Evolutionary conservation across 2,797 vertebrate genomes (phyloP), one percentile per base, ranked within the genome.

Genomic region (Labeo calbasu): DNA sequence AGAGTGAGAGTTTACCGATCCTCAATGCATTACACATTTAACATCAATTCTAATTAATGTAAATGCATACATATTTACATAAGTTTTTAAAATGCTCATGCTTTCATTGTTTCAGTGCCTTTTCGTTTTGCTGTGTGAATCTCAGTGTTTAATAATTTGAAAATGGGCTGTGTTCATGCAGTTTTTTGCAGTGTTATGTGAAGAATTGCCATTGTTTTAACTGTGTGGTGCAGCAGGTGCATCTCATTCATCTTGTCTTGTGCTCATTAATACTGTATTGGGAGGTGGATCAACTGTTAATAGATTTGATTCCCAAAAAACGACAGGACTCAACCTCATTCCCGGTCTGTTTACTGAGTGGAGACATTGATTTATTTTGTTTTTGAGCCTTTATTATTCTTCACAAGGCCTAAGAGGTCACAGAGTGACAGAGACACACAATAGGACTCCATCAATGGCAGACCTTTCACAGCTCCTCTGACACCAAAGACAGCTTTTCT

Each of bases 341-440:
- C 59, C 68, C 12, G 2, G 21, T 80, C 43, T 43, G 21, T 82
- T 28, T 68, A 21, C 73, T 40, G 7, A 32, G n/a, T 19, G 11
- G 55, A 13, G 72, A 46, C 51, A 75, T 81, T 70, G 87, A 79
- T 86, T 61, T 79, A 11, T 78, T 79, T 79, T 0, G 28, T 63
- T 84, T 69, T 69, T 69, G n/a, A 69, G 40, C 59, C 68, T 46
- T 19, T 81, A 17, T 84, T 63, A 79, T 80, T 78, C 61, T 72
- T 5, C 51, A 2, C 55, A 36, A 70, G 65, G 32, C 63, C n/a
- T 48, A 28, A 77, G 61, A 69, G 53, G 53, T 69, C 78, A 75
- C 50, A 50, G 28, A 71, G 23, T 75, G 51, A 73, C 28, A 75
- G 59, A 73, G 15, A 65, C 48, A 11, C 77, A 57, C 77, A 81